Evolutionary conservation across 2,113 vertebrate species (phyloP), one percentile per base, ranked within the genome.

Genomic region (Pelecanoides urinatrix): DNA sequence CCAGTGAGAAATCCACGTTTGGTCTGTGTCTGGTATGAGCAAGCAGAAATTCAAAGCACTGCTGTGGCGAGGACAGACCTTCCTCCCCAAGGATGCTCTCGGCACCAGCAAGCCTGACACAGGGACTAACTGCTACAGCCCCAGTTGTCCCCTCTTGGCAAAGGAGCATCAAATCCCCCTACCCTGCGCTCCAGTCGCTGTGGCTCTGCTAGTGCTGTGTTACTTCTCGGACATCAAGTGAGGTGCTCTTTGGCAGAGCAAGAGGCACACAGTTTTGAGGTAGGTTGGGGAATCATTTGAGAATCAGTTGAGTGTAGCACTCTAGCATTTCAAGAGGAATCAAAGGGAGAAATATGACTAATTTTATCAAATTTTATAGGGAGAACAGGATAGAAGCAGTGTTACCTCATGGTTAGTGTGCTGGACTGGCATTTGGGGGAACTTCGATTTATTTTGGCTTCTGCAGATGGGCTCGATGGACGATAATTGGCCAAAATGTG

Each of bases 201-300:
- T 6, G 52, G 85, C 38, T 66, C 74, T 49, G 65, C 27, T 9
- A 1, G 23, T 3, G 21, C 65, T 2, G 1, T 7, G 32, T 27
- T 3, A 18, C 20, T 14, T 6, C 20, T 1, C 2, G 2, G n/a
- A 5, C 44, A 22, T 4, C 66, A 13, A 9, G 6, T 5, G 32
- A 27, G 0, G 7, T 5, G 76, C 13, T 63, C 73, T 50, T 32
- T 29, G 18, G 1, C 47, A 50, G 25, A 50, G 55, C 36, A 36
- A 56, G 47, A 42, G 49, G 42, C 44, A 17, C 44, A 3, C 73
- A 70, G 36, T 29, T 68, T 58, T 32, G 65, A 22, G 44, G 19
- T 21, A 23, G 42, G 21, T 2, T 70, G 30, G 17, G 66, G 50
- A 79, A 70, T 70, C 38, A 8, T 27, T 49, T 53, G 38, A 62